Base-by-base conservation (phyloP, 2,113 vertebrate species). In the Pardalotus punctatus region DNA sequence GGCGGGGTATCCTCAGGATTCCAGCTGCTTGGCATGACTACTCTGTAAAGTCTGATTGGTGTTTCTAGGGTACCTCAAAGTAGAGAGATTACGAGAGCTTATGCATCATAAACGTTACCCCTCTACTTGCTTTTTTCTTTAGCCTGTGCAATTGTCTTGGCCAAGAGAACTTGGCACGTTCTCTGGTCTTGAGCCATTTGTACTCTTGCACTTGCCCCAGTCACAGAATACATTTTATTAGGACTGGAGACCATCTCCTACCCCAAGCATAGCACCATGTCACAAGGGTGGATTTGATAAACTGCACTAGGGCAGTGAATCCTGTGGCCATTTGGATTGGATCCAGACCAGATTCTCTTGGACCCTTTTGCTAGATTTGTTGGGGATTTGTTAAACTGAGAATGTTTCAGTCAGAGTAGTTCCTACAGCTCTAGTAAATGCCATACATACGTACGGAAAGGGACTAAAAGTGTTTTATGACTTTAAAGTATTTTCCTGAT, bases 141-240 rank as follows among this genome's bases (percentile, higher is more conserved):
- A 17, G 7, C 18, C 17, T 69, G 22, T 69, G 38, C 14, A 22
- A 1, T 43, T 36, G 33, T 43, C 62, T 28, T 67, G 33, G 9
- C 12, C 0, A 2, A 53, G 18, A 22, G 14, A 2, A 36, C 33
- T 51, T 43, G 45, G 6, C 14, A 18, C 10, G 4, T 36, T 35
- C 16, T 50, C 36, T 51, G 36, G 17, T 25, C 19, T 10, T 33
- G 72, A 51, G 45, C 22, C 33, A 23, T 27, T 51, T 27, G 9
- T 9, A 9, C 36, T 12, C 17, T 4, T 33, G 43, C 53, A 25
- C 11, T 51, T 43, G 22, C 10, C 38, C 27, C 54, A 60, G 33
- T 19, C 27, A 27, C 61, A 43, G 31, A 36, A 5, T 36, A 21
- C 45, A 8, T 10, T 50, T 33, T 6, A 3, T 42, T 50, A 21